Base-by-base conservation (phyloP, 2,888 invertebrate species). In the Spodoptera exigua region DNA sequence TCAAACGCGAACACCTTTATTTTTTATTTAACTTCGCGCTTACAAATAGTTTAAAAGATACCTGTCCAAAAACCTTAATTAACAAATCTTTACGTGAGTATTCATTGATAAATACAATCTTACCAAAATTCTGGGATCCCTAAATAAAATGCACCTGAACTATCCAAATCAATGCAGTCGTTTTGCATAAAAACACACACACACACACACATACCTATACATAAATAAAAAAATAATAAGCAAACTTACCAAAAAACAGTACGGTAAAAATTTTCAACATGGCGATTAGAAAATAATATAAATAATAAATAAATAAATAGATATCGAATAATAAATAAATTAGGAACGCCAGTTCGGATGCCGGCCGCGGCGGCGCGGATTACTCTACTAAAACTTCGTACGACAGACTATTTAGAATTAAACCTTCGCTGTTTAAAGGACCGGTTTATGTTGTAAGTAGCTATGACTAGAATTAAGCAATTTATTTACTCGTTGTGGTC, bases 251-350 rank as follows among this genome's bases (percentile, higher is more conserved):
- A 62, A 89, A 76, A 58, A 79, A 70, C 66, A 87, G 76, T 36
- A 88, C 64, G 55, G 74, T 63, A n/a, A 82, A 46, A 43, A 67
- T 66, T 66, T 84, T 88, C 43, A 88, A 82, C 92, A 91, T 92
- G 64, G 67, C 80, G 57, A 64, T 36, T 49, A 68, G 62, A 57
- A 74, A 61, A 65, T 64, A 59, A 63, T 54, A 65, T 37, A 71
- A 61, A 57, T 48, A 59, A 53, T 34, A 13, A 68, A 46, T 61
- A 66, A 68, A 66, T 64, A 68, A 70, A 67, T 53, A 59, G 58
- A 21, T 55, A 81, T 74, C 71, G 76, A 78, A 61, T 16, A 70
- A 52, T 64, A 74, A 58, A 71, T 70, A 79, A 78, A 66, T 67
- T 67, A 62, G 46, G 47, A 44, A 60, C 70, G 63, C 76, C 85